Evolutionary conservation across 2,113 vertebrate species (phyloP), one percentile per base, ranked within the genome.

Genomic region (Ramphastos sulfuratus): DNA sequence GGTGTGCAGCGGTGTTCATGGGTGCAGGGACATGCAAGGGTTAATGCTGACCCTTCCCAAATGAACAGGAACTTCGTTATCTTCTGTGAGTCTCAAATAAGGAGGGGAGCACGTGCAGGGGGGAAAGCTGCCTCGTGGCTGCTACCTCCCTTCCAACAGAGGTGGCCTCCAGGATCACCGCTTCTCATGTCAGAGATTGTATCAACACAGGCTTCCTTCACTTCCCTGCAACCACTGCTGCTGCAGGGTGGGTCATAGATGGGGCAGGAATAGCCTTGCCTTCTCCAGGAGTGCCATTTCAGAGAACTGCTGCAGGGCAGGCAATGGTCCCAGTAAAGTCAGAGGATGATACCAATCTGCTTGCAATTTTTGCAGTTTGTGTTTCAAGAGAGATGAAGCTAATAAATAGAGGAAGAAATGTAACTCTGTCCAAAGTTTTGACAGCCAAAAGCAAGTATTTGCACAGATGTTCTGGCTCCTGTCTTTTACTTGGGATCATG

Each of bases 401-500:
- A 82, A 87, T 86, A 84, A 90, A 61, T 60, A 77, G 71, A 85
- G 72, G 60, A 87, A 87, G 61, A 92, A 80, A 74, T 31, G 12
- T 44, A 67, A 54, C 14, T 87, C 55, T 65, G 23, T 66, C 71
- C 59, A 50, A 82, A 87, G 60, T 85, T 94, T 91, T 80, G 85
- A 92, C 60, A 71, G 83, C 79, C 15, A 75, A 91, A 91, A 76
- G 44, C 87, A 87, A 92, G 44, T 89, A 87, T 77, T 94, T 87
- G 82, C n/a, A 80, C 85, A 85, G 72, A 92, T 94, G 84, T 61
- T 66, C 67, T 86, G 77, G 63, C 74, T 92, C 24, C 37, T 82
- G 78, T 33, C 73, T 92, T 28, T 89, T 64, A 9, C 61, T 80
- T 52, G 64, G 52, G 67, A 54, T 69, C 7, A 0, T 31, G 24